These are phyloP conservation scores for Metalampra italica DNA, from an alignment of 2,888 invertebrate species.

Conservation along the genomic window DNA sequence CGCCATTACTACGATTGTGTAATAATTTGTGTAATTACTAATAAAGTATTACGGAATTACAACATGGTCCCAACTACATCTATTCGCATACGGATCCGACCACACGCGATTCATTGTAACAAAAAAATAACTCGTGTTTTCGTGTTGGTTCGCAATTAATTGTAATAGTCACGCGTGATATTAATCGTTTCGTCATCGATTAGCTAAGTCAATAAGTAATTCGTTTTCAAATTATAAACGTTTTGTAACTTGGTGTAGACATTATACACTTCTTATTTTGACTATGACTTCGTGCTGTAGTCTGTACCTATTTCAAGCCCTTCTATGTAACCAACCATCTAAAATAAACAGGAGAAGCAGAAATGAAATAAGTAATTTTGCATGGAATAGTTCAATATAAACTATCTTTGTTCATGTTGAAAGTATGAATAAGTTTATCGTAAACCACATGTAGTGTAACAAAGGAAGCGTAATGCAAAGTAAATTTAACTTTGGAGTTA, in stretches of 20 bases:
- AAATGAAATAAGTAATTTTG: no score
- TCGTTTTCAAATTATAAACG: no score
- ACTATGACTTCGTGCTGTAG: no score
- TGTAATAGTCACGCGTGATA: slow-evolving; percentile 31
- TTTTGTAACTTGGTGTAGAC: not conserved
- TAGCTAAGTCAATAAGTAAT: slow-evolving; percentile 44
- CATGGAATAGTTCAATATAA: no score
- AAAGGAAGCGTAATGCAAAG: not conserved
- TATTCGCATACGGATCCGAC: slow-evolving; percentile 40
- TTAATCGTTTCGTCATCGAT: slow-evolving; percentile 61
- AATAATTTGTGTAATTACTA: no score
- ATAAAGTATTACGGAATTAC: slow-evolving; percentile 33
- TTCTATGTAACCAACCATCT: no score
- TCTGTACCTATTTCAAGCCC: no score
- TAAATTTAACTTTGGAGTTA: not conserved
- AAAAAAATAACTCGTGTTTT: slow-evolving; percentile 29
- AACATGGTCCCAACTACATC: slow-evolving; percentile 22
- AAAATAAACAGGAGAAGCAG: no score
- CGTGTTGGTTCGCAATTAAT: slow-evolving; percentile 51
- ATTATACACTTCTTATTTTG: no score
- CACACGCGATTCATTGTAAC: slow-evolving; percentile 28
- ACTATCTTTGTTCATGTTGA: no score
- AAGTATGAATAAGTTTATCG: no score
- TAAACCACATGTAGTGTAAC: not conserved
- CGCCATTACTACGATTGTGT: slow-evolving; percentile 41